Conservation (phyloP, 1,140 invertebrate species). For the Tigriopus japonicus region DNA sequence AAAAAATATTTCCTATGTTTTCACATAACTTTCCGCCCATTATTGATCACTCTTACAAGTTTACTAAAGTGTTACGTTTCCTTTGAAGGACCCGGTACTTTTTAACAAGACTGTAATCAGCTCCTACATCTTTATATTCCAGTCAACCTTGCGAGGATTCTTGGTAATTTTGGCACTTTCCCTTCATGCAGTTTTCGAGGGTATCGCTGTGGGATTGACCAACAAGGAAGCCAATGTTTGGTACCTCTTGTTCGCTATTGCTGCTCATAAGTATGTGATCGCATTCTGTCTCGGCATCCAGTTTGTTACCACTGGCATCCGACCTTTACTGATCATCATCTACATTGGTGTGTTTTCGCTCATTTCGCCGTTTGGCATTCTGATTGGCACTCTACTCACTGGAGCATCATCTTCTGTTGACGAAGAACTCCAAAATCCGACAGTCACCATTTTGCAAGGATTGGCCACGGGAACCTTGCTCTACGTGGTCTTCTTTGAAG, state of each 20-base stretch:
- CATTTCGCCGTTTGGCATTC: conserved; percentile 15
- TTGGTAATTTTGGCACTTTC: conserved; percentile 39
- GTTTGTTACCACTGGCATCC: neutral
- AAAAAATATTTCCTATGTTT: no score
- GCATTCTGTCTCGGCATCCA: conserved; percentile 29
- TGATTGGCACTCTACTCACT: conserved; percentile 11
- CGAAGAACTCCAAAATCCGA: conserved; percentile 28
- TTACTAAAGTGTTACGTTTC: no score
- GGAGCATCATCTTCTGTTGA: neutral
- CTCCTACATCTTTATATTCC: neutral
- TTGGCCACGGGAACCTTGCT: conserved; percentile 67
- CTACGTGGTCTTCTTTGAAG: conserved; percentile 79
- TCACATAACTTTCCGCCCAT: no score
- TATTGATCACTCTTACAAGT: no score
- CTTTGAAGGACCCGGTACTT: no score
- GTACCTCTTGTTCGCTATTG: conserved; percentile 32
- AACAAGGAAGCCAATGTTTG: conserved; percentile 32
- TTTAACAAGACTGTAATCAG: no score
- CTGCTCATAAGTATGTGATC: conserved; percentile 35
- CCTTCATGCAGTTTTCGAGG: conserved; percentile 43
- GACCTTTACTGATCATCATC: neutral
- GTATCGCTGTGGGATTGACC: conserved; percentile 54
- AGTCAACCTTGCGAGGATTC: conserved; percentile 25
- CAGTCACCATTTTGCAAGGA: conserved; percentile 47
- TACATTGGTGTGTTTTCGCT: conserved; percentile 16